Evolutionary conservation across 2,113 vertebrate species (phyloP).

Genomic region (Panurus biarmicus): DNA sequence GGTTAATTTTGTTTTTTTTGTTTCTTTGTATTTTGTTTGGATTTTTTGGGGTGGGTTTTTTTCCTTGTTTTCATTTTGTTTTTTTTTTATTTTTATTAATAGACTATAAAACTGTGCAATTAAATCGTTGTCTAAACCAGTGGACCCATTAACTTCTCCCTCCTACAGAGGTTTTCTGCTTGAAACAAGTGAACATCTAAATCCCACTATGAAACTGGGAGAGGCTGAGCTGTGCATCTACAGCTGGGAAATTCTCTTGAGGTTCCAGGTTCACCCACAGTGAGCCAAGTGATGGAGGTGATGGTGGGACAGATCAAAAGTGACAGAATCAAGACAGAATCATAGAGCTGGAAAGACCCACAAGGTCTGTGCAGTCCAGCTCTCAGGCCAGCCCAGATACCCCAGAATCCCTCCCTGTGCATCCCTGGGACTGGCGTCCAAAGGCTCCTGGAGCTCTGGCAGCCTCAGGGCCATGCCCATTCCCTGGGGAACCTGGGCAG

Average conservation of each 20-base stretch:
- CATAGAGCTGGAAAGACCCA: background rate
- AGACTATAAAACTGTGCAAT: background rate
- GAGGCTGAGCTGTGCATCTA: no score
- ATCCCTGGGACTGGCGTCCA: background rate
- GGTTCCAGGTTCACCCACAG: background rate
- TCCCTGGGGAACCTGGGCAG: background rate
- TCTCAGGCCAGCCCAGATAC: accelerated
- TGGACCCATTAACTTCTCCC: background rate
- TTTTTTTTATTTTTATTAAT: no score
- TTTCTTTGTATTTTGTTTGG: no score
- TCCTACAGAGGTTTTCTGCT: background rate
- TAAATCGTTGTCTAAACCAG: background rate
- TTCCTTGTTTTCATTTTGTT: no score
- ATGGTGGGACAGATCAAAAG: background rate
- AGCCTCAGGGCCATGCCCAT: accelerated
- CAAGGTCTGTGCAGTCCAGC: accelerated
- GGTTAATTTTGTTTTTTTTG: background rate
- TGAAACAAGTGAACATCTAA: background rate
- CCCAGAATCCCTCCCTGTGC: background rate
- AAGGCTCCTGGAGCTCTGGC: background rate
- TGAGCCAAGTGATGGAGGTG: background rate
- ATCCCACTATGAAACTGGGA: background rate
- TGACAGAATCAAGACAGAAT: background rate
- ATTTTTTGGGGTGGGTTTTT: accelerated
- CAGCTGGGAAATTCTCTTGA: accelerated